phyloP scores from a whole-genome alignment of 2,797 vertebrate genomes.

The Euthynnus affinis region DNA sequence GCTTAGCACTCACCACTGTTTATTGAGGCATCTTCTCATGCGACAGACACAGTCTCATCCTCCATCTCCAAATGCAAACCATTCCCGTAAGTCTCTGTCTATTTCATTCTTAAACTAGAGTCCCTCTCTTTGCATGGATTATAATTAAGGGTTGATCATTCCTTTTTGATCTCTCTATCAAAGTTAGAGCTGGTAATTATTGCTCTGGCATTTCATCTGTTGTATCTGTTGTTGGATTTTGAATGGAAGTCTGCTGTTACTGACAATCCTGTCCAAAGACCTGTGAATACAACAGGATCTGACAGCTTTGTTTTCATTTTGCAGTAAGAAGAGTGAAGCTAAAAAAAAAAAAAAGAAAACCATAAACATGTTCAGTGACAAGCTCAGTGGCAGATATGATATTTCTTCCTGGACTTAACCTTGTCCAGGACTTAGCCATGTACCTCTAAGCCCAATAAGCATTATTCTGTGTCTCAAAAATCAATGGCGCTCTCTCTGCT shows the following conservation, averaged over 20 bases:
- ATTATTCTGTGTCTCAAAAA: conserved; percentile 80
- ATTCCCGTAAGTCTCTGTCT: conserved; percentile 27
- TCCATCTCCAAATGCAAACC: conserved; percentile 39
- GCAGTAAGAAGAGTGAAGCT: conserved; percentile 26
- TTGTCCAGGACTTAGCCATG: conserved; percentile 77
- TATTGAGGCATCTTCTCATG: conserved; percentile 38
- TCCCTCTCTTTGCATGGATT: conserved; percentile 71
- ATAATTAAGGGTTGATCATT: conserved; percentile 14
- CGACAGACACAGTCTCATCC: conserved; percentile 28
- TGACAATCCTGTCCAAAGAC: conserved; percentile 19
- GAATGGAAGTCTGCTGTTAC: conserved; percentile 9
- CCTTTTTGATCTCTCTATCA: conserved; percentile 4
- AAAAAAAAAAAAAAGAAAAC: conserved; percentile 24
- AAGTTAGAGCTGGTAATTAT: conserved; percentile 22
- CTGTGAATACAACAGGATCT: conserved; percentile 32
- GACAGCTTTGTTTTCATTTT: conserved; percentile 39
- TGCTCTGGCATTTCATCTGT: conserved; percentile 29
- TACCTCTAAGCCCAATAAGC: conserved; percentile 76
- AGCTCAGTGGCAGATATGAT: conserved; percentile 67
- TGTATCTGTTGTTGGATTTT: conserved; percentile 22
- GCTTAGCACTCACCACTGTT: conserved; percentile 10
- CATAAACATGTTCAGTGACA: conserved; percentile 50
- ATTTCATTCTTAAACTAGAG: conserved; percentile 21
- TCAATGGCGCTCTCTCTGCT: conserved; percentile 80
- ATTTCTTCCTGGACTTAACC: conserved; percentile 74